Conservation (phyloP, 2,797 vertebrate species). For the Florisuga fusca region DNA sequence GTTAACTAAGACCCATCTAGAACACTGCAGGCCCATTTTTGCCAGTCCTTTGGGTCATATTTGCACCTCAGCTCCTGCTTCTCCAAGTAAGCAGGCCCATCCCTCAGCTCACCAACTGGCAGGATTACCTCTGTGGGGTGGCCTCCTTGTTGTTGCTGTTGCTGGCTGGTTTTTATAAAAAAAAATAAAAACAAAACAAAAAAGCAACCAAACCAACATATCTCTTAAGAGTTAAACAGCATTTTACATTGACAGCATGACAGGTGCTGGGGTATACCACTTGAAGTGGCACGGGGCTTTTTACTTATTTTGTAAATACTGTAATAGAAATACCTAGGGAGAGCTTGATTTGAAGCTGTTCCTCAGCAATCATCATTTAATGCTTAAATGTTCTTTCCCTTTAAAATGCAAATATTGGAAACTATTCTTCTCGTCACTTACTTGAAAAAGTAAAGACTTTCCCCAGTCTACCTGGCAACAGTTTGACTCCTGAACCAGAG, state of each 20-base stretch:
- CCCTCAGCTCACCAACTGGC: not conserved
- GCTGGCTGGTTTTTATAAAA: too few relatives aligned
- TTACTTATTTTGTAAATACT: not conserved
- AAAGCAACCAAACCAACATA: not conserved
- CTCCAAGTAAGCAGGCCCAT: not conserved
- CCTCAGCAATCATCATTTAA: not conserved
- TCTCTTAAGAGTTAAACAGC: not conserved
- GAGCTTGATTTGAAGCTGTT: not conserved
- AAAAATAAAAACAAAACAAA: not conserved
- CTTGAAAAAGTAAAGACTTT: not conserved
- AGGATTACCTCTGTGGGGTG: not conserved
- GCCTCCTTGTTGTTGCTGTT: not conserved
- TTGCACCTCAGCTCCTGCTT: not conserved
- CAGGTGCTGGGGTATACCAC: not conserved
- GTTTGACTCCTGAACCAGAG: not conserved
- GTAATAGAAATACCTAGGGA: slow-evolving; percentile 13
- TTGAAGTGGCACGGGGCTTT: not conserved
- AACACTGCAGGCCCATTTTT: not conserved
- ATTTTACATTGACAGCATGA: not conserved
- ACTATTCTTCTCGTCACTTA: not conserved
- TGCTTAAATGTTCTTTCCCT: not conserved
- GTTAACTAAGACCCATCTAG: not conserved
- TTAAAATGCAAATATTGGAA: slow-evolving; percentile 16
- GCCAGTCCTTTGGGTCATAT: not conserved
- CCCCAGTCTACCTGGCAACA: not conserved